A percentile compares a stretch with the other conserved stretches of the same genome.
Evolutionary conservation across 2,797 vertebrate genomes (phyloP).

Genomic region (Acestrorhynchus altus): DNA sequence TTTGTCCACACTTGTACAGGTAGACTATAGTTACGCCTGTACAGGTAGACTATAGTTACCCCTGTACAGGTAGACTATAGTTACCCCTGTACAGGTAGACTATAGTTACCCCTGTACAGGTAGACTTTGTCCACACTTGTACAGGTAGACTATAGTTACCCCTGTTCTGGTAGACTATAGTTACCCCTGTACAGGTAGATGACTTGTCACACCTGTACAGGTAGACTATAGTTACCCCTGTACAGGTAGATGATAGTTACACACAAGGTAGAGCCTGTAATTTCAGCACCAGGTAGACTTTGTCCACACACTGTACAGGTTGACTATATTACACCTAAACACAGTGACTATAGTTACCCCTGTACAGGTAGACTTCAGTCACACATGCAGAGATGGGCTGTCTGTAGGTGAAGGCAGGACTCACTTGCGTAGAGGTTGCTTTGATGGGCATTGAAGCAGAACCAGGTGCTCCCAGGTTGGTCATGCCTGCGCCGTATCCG

Average conservation of each 20-base stretch:
- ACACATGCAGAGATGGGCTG: neutral
- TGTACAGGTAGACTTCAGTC: too few relatives aligned
- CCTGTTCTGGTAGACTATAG: neutral
- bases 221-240: neutral
- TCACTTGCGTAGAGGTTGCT: conserved; percentile 96
- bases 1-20: neutral
- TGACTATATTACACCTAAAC: too few relatives aligned
- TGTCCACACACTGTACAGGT: neutral
- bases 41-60: neutral
- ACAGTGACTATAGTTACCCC: neutral
- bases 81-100: neutral
- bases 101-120: neutral
- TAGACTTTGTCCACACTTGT: neutral
- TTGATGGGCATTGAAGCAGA: conserved; percentile 97
- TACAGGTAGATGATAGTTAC: neutral
- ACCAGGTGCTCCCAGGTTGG: conserved; percentile 89
- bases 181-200: neutral
- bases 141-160: neutral
- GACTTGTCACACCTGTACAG: neutral
- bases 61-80: neutral
- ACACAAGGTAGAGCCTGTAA: neutral
- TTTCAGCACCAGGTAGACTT: neutral
- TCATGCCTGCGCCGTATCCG: conserved; percentile 87
- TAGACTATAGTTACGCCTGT: neutral
- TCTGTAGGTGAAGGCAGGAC: conserved; percentile 60